Percentiles rank a stretch among this genome's conserved stretches.
Evolutionary conservation across 2,113 vertebrate genomes (phyloP).

Genomic region (Cnemophilus loriae): DNA sequence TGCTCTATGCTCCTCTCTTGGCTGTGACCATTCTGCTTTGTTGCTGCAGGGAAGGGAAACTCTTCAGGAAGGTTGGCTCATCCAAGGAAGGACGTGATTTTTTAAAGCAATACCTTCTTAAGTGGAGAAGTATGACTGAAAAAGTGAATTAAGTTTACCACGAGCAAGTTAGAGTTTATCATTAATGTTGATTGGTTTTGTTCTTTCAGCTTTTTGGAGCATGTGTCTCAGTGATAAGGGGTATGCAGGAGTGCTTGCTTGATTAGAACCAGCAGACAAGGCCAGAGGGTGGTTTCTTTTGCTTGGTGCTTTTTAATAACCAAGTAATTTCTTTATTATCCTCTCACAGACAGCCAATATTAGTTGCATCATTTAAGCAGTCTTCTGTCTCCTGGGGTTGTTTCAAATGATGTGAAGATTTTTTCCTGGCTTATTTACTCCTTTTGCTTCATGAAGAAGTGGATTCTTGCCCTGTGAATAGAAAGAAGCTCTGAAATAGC

Average conservation of each 20-base stretch:
- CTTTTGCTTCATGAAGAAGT: neutral
- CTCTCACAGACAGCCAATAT: neutral
- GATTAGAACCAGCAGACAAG: neutral
- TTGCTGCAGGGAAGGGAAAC: neutral
- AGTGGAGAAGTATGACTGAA: neutral
- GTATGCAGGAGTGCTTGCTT: neutral
- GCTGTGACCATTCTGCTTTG: neutral
- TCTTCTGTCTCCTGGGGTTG: neutral
- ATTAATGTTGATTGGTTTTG: neutral
- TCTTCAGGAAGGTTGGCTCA: neutral
- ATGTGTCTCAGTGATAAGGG: neutral
- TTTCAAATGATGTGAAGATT: neutral
- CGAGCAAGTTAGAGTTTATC: neutral
- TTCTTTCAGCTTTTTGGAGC: neutral
- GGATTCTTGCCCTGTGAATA: neutral
- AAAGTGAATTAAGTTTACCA: neutral
- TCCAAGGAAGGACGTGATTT: neutral
- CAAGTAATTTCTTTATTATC: neutral
- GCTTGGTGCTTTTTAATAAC: slow-evolving; percentile 7
- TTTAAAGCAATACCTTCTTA: neutral
- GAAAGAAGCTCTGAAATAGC: neutral
- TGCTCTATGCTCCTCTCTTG: neutral
- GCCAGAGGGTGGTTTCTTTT: neutral
- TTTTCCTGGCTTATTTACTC: neutral
- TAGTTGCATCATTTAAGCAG: neutral